A percentile compares a stretch with the other conserved stretches of the same genome.
Conservation (phyloP, 2,113 vertebrate genomes). For the Pedetes capensis region DNA sequence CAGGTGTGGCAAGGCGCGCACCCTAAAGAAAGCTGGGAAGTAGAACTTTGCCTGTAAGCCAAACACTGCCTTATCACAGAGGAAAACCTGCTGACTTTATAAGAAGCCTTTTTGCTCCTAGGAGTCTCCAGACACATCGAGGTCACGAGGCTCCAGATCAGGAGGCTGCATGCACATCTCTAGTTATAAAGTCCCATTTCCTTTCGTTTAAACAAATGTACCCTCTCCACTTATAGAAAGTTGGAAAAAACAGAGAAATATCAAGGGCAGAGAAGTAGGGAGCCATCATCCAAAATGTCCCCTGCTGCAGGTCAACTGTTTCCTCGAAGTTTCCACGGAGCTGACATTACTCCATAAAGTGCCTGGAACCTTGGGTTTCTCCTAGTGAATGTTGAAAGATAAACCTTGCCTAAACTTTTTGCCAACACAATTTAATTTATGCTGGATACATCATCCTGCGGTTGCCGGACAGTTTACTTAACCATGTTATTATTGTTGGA, state of each 20-base stretch:
- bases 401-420: background rate
- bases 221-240: background rate
- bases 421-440: constrained; percentile 1
- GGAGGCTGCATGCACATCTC: background rate
- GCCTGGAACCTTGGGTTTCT: background rate
- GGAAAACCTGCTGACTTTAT: background rate
- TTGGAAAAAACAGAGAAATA: background rate
- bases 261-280: background rate
- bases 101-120: background rate
- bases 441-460: background rate
- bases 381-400: background rate
- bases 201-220: background rate
- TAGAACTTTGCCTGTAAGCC: background rate
- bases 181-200: background rate
- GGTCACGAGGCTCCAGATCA: no score
- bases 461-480: background rate
- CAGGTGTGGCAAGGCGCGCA: background rate
- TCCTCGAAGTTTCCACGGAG: background rate
- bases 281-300: background rate
- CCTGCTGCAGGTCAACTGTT: background rate
- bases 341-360: background rate
- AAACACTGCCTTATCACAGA: background rate
- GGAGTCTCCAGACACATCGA: accelerated
- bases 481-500: background rate
- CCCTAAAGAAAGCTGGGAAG: background rate